A percentile compares a stretch with the other conserved stretches of the same genome.
Conservation (phyloP, 2,113 vertebrate genomes). For the Oreamnos americanus region DNA sequence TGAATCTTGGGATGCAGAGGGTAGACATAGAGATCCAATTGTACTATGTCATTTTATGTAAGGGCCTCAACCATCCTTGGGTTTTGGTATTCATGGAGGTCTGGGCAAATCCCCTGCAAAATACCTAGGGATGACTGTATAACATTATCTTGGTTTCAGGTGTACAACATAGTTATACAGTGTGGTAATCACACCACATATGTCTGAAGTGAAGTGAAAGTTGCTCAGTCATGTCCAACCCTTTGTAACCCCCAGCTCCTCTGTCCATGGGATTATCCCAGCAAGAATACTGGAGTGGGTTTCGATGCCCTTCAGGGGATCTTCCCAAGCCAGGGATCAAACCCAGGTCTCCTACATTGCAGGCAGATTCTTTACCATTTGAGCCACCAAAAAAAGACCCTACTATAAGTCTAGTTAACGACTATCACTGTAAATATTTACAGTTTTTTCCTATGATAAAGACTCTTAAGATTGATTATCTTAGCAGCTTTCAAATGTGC, state of each 20-base stretch:
- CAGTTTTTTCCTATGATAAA: not conserved
- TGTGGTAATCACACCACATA: not conserved
- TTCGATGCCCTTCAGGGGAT: not conserved
- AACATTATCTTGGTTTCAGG: not conserved
- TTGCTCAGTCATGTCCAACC: not conserved
- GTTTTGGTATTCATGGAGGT: not conserved
- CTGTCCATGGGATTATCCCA: not conserved
- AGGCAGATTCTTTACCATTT: not conserved
- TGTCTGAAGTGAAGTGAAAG: not conserved
- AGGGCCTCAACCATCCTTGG: not conserved
- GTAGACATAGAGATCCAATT: not conserved
- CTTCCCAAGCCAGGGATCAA: not conserved
- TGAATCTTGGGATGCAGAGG: not conserved
- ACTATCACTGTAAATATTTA: not conserved
- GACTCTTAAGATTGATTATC: not conserved
- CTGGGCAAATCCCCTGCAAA: not conserved
- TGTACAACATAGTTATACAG: not conserved
- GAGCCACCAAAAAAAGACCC: not conserved
- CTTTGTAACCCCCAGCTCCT: not conserved
- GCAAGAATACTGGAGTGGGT: not conserved
- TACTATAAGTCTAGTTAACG: not conserved
- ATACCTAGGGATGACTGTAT: not conserved
- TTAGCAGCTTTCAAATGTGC: not conserved
- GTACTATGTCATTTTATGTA: not conserved
- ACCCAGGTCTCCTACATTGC: not conserved